Percentiles rank a stretch among this genome's conserved stretches.
These are phyloP conservation scores for Heterodera schachtii DNA, from an alignment of 1,140 invertebrate species.

Conservation along the genomic window DNA sequence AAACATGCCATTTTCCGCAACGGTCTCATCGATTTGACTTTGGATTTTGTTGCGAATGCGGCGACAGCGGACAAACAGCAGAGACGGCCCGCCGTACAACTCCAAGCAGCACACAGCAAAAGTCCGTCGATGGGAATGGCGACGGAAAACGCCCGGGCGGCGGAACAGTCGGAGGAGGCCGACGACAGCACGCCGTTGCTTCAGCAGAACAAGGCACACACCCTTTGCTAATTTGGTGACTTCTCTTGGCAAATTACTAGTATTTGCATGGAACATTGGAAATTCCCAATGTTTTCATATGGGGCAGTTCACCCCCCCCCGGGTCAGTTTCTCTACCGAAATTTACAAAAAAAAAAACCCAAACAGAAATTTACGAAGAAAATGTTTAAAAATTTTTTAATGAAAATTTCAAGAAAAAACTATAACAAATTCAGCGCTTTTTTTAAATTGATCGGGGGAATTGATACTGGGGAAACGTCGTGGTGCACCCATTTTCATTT, in stretches of 20 bases:
- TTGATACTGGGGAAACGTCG: too few species aligned
- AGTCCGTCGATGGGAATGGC: neutral
- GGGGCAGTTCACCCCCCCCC: too few species aligned
- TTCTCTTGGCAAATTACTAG: neutral
- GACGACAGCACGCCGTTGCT: slow-evolving; percentile 22
- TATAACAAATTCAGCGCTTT: too few species aligned
- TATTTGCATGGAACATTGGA: too few species aligned
- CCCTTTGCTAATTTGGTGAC: neutral
- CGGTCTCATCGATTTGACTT: slow-evolving; percentile 39
- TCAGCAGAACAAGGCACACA: slow-evolving; percentile 15
- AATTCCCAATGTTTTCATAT: too few species aligned
- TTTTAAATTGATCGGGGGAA: too few species aligned
- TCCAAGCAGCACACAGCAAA: neutral
- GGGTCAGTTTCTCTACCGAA: too few species aligned
- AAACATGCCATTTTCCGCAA: slow-evolving; percentile 69
- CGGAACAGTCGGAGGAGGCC: slow-evolving; percentile 16
- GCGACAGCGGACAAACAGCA: slow-evolving; percentile 10
- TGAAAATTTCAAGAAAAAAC: too few species aligned
- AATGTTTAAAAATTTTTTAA: too few species aligned
- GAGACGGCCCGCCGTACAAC: neutral
- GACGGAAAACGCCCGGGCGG: neutral
- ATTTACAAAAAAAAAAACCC: too few species aligned
- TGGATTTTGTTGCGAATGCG: slow-evolving; percentile 28
- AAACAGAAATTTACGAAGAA: too few species aligned
- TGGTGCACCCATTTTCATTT: too few species aligned